Conservation (phyloP, 2,888 invertebrate genomes). For the Vandiemenella viatica region DNA sequence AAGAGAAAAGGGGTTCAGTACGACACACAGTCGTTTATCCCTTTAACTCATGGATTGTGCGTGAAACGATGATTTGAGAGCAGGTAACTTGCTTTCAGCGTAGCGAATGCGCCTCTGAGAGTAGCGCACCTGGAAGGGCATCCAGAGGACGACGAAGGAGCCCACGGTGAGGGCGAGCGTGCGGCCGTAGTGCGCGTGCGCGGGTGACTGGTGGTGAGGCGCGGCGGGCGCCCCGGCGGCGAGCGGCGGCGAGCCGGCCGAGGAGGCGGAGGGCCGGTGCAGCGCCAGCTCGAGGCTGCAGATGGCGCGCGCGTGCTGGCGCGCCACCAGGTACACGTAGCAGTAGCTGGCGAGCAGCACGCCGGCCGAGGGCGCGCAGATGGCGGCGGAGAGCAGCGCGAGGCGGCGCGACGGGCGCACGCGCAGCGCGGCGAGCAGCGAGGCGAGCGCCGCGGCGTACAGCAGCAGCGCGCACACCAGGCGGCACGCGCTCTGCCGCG, state of each 20-base stretch:
- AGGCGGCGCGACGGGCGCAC: conserved; percentile 41
- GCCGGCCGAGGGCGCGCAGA: conserved; percentile 43
- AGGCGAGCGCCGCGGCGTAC: too few species aligned
- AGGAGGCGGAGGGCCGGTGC: conserved; percentile 29
- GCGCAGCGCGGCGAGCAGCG: too few species aligned
- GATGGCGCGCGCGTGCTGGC: conserved; percentile 46
- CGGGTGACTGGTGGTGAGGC: too few species aligned
- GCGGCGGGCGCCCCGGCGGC: too few species aligned
- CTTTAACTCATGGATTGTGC: too few species aligned
- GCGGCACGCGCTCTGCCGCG: conserved; percentile 40
- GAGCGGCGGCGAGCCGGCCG: too few species aligned
- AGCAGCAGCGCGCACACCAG: conserved; percentile 42
- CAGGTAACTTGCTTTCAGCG: too few species aligned
- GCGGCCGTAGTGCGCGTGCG: conserved; percentile 38
- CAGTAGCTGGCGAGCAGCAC: conserved; percentile 42
- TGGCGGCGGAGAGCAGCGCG: conserved; percentile 29
- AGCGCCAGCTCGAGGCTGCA: conserved; percentile 42
- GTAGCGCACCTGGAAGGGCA: conserved; percentile 44
- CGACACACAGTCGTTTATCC: too few species aligned
- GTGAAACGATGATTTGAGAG: too few species aligned
- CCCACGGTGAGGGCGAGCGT: conserved; percentile 47
- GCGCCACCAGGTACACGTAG: conserved; percentile 45
- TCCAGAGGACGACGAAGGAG: conserved; percentile 42
- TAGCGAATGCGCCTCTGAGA: too few species aligned
- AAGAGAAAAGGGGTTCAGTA: too few species aligned